Evolutionary conservation across 2,113 vertebrate species (phyloP).

Genomic region (Ia io): DNA sequence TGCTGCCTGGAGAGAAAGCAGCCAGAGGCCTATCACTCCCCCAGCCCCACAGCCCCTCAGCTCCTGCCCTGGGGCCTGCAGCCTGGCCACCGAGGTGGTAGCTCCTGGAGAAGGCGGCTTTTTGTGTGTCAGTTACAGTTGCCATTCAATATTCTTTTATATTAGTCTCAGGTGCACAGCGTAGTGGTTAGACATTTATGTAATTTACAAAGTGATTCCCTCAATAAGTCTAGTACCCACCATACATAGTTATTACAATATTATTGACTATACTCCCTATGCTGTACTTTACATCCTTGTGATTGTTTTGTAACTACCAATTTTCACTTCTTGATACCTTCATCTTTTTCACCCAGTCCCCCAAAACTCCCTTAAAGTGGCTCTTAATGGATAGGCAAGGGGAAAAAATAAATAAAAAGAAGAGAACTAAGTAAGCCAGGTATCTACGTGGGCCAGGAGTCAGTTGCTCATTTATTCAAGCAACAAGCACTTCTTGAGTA

Average conservation of each 20-base stretch:
- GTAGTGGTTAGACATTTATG: neutral
- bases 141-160: neutral
- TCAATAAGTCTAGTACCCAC: neutral
- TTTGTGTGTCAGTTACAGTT: neutral
- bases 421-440: neutral
- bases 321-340: neutral
- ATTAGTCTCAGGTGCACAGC: neutral
- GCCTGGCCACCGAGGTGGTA: neutral
- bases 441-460: neutral
- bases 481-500: neutral
- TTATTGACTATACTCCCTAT: neutral
- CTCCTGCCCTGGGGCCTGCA: neutral
- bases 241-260: neutral
- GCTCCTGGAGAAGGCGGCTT: neutral
- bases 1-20: neutral
- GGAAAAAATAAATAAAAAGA: neutral
- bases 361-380: neutral
- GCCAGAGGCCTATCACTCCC: fast-evolving
- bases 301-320: neutral
- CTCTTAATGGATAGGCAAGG: neutral
- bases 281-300: neutral
- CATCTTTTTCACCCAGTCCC: neutral
- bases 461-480: neutral
- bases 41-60: too few species aligned
- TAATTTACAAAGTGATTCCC: neutral